These are phyloP conservation scores for Halesus radiatus DNA, from an alignment of 1,140 invertebrate genomes.

Conservation along the genomic window DNA sequence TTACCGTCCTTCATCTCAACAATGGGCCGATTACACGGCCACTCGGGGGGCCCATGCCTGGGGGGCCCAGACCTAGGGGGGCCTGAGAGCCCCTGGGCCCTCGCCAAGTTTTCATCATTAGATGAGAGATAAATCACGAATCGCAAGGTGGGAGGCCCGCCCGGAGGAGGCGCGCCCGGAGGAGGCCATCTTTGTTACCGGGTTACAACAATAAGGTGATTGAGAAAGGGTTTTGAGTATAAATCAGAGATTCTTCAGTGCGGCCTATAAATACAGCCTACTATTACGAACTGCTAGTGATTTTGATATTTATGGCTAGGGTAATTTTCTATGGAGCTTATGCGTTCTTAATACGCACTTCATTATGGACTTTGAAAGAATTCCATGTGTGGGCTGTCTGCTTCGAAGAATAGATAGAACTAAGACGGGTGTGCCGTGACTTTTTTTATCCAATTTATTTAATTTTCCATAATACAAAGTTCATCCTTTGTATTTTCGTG, in stretches of 20 bases:
- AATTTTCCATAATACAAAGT: too few relatives aligned
- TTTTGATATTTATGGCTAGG: constrained; percentile 7
- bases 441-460: too few relatives aligned
- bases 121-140: constrained; percentile 51
- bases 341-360: too few relatives aligned
- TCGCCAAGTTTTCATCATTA: constrained; percentile 39
- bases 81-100: not conserved
- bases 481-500: too few relatives aligned
- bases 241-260: constrained; percentile 2
- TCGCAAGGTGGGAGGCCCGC: constrained; percentile 8
- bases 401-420: too few relatives aligned
- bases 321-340: not conserved
- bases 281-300: not conserved
- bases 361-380: not conserved
- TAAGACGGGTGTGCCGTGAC: too few relatives aligned
- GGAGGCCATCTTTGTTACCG: constrained; percentile 7
- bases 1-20: constrained; percentile 54
- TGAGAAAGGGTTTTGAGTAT: constrained; percentile 25
- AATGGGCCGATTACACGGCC: constrained; percentile 40
- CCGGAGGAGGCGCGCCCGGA: not conserved
- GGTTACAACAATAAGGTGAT: constrained; percentile 21
- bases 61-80: too few relatives aligned
- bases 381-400: not conserved
- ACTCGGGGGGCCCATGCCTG: not conserved
- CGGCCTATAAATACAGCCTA: not conserved